Conservation (phyloP, 1,140 invertebrate genomes). For the Campoletis sonorensis region DNA sequence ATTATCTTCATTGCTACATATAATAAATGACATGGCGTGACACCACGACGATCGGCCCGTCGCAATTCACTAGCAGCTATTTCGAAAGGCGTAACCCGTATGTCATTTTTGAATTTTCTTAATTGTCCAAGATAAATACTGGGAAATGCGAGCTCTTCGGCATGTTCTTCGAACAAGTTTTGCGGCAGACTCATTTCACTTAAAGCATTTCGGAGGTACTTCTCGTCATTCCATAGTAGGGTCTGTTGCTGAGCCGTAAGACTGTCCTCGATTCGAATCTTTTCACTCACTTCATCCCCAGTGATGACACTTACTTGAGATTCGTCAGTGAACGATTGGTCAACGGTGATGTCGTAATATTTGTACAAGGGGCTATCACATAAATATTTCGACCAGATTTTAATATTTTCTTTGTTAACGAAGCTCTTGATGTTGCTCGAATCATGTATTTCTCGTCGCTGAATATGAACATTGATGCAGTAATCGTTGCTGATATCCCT, state of each 20-base stretch:
- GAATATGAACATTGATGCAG: slow-evolving; percentile 60
- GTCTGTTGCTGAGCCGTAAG: slow-evolving; percentile 63
- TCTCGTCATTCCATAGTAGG: slow-evolving; percentile 62
- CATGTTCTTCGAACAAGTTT: slow-evolving; percentile 56
- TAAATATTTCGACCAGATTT: slow-evolving; percentile 47
- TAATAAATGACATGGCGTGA: slow-evolving; percentile 49
- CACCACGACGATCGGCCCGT: slow-evolving; percentile 50
- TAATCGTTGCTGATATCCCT: slow-evolving; percentile 65
- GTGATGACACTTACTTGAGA: no score
- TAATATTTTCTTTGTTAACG: slow-evolving; percentile 47
- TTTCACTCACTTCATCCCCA: slow-evolving; percentile 56
- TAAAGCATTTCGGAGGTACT: slow-evolving; percentile 59
- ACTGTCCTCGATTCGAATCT: slow-evolving; percentile 57
- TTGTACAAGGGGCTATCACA: slow-evolving; percentile 48
- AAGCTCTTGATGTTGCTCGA: slow-evolving; percentile 43
- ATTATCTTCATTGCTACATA: slow-evolving; percentile 56
- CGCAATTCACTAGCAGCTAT: slow-evolving; percentile 55
- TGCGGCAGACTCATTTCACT: slow-evolving; percentile 53
- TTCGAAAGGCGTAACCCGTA: slow-evolving; percentile 45
- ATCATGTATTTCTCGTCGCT: slow-evolving; percentile 58
- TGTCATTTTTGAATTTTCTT: slow-evolving; percentile 57
- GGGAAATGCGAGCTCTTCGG: slow-evolving; percentile 68
- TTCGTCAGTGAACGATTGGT: not conserved
- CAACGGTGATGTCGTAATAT: slow-evolving; percentile 45
- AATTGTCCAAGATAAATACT: slow-evolving; percentile 63